Base-by-base conservation (phyloP, 2,888 invertebrate genomes). In the Aproaerema taeniolella region DNA sequence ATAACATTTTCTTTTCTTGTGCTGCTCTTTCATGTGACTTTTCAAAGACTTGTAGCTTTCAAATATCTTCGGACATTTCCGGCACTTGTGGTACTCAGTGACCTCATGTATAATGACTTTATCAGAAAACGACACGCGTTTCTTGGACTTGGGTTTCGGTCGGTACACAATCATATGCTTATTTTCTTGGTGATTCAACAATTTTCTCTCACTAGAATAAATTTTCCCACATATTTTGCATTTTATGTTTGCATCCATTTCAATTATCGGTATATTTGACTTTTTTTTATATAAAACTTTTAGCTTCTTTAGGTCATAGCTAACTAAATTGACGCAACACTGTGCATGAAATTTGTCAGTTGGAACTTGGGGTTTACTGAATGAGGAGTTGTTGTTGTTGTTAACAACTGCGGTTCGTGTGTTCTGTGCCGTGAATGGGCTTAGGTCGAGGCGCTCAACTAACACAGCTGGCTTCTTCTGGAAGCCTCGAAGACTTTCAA, bases 1-100 rank as follows among this genome's bases (percentile, higher is more conserved):
- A 39, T 83, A 86, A 35, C 76, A 75, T 52, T 77, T 83, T 5
- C 79, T 69, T 47, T 82, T 85, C 45, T 70, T 80, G 38, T 86
- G 85, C 1, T 50, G 46, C 1, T 50, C 49, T 42, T 69, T 79
- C 59, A 66, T 76, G 14, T 85, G 86, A 0, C 15, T 32, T 38
- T 72, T 76, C 1, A 86, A 46, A 0, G 53, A 52, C 33, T 58
- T 51, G 38, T 83, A 77, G 1, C 61, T 46, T 46, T 76, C 65
- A 46, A 75, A 85, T 42, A 80, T 73, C 38, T 67, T 74, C 0
- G 75, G 53, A 31, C 85, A 86, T 45, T 83, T 85, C 12, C 78
- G 61, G 44, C 86, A 85, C 42, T 70, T 69, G 29, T 82, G 77
- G 39, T 81, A 80, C 39, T 78, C 72, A 31, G 60, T 67, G 0